Percentiles rank a stretch among this genome's conserved stretches.
phyloP scores from a whole-genome alignment of 37 sponge, comb jelly and placozoan genomes.

The Beroe forskalii region DNA sequence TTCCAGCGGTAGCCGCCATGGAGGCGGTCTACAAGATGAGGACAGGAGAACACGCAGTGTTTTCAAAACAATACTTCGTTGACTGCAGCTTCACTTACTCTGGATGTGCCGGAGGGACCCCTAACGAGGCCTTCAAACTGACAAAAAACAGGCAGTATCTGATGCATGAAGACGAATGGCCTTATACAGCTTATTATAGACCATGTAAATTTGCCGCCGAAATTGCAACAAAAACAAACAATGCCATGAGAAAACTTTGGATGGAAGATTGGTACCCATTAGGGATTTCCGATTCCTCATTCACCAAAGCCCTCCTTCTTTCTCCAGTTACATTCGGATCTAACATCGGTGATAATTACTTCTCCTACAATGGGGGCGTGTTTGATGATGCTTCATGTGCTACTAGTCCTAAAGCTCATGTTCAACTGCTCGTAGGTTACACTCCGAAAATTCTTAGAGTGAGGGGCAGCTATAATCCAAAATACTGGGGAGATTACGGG shows the following conservation, averaged over 20 bases:
- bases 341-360: neutral
- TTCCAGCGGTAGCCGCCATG: neutral
- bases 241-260: neutral
- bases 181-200: neutral
- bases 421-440: neutral
- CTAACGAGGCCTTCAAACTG: neutral
- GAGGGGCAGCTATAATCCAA: neutral
- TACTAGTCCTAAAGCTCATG: neutral
- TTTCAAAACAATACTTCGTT: conserved; percentile 8
- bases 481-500: neutral
- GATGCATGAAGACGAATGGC: neutral
- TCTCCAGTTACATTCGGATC: neutral
- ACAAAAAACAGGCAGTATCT: neutral
- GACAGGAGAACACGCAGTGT: neutral
- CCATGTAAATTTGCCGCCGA: neutral
- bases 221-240: too few relatives aligned
- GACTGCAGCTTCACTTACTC: too few relatives aligned
- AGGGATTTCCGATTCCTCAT: neutral
- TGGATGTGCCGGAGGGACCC: neutral
- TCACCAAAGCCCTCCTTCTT: neutral
- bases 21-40: conserved; percentile 4
- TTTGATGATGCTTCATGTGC: neutral
- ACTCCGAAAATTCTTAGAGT: neutral
- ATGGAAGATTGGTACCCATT: neutral
- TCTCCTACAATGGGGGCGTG: neutral